Percentiles rank a stretch among this genome's conserved stretches.
Conservation (phyloP, 1,140 invertebrate species). For the Drosophila tropicalis region DNA sequence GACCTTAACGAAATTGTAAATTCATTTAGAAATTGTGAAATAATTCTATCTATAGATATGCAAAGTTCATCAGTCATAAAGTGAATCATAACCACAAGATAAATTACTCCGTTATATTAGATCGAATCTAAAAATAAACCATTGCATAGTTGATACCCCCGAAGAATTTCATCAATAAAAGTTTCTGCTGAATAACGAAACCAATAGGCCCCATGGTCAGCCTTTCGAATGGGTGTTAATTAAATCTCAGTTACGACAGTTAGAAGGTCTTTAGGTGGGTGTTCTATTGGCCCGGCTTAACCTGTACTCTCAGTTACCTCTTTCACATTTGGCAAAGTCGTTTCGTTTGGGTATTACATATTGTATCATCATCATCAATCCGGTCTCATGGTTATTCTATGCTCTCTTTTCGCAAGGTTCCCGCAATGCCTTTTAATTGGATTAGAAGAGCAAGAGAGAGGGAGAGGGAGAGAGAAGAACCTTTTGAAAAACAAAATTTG, state of each 20-base stretch:
- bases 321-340: neutral
- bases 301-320: constrained; percentile 9
- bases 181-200: neutral
- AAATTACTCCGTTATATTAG: too few species aligned
- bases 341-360: neutral
- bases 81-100: too few species aligned
- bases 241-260: constrained; percentile 4
- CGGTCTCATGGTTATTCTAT: neutral
- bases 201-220: neutral
- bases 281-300: constrained; percentile 4
- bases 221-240: constrained; percentile 1
- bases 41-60: too few species aligned
- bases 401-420: constrained; percentile 40
- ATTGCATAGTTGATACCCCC: neutral
- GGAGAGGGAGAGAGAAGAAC: constrained; percentile 28
- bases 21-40: too few species aligned
- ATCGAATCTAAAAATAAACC: neutral
- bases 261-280: constrained; percentile 6
- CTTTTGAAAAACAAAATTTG: constrained; percentile 15
- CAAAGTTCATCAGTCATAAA: too few species aligned
- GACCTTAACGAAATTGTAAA: too few species aligned
- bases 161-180: neutral
- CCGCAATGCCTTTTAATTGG: constrained; percentile 56
- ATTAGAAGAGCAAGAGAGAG: constrained; percentile 41
- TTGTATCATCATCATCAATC: constrained; percentile 30